phyloP scores from a whole-genome alignment of 2,888 invertebrate species.

The Parasteatoda lunata region DNA sequence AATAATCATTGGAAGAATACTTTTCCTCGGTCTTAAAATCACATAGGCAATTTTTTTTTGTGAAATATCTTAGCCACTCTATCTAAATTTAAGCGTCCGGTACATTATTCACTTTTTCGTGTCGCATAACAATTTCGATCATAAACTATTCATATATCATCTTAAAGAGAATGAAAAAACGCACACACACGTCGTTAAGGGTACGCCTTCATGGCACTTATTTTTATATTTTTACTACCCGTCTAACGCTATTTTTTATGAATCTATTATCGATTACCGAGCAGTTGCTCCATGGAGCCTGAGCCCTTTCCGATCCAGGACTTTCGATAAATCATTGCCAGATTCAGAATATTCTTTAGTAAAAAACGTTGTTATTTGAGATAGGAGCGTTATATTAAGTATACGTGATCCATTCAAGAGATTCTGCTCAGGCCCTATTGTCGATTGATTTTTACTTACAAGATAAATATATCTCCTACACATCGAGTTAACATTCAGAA shows the following conservation, averaged over 20 bases:
- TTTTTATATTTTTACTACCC: background rate
- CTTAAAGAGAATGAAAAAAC: background rate
- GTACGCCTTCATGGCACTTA: background rate
- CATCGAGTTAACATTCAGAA: too few species aligned
- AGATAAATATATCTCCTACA: too few species aligned
- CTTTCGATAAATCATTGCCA: background rate
- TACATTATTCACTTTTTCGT: constrained; percentile 3
- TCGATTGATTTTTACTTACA: too few species aligned
- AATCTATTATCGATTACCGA: background rate
- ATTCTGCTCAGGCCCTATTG: too few species aligned
- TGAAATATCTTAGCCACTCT: too few species aligned
- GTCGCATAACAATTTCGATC: background rate
- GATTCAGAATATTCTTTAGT: background rate
- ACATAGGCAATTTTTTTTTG: too few species aligned
- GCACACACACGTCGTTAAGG: background rate
- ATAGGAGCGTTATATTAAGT: too few species aligned
- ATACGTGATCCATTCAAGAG: too few species aligned
- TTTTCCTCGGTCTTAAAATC: too few species aligned
- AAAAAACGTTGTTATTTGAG: too few species aligned
- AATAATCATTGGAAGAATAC: too few species aligned
- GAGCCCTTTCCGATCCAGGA: background rate
- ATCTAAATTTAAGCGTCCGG: background rate
- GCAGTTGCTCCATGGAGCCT: background rate
- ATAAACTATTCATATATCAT: background rate
- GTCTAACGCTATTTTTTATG: background rate